These are phyloP conservation scores for Gibbula magus DNA, from an alignment of 2,888 invertebrate genomes.

Conservation along the genomic window DNA sequence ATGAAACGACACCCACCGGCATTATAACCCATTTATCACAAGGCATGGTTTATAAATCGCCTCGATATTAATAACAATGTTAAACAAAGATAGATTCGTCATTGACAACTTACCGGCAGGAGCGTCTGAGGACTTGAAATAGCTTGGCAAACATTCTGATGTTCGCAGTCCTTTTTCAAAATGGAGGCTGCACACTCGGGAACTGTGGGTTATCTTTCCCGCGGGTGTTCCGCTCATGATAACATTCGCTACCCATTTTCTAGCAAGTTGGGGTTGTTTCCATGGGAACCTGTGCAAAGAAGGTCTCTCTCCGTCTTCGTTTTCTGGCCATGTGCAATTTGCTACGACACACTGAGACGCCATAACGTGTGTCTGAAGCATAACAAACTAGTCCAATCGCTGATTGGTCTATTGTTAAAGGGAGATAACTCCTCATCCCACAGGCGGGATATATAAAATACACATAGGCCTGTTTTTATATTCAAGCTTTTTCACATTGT, in stretches of 20 bases:
- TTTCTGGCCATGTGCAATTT: neutral
- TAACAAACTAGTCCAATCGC: neutral
- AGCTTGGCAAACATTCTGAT: neutral
- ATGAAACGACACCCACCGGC: too few relatives aligned
- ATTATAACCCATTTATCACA: too few relatives aligned
- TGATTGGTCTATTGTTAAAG: neutral
- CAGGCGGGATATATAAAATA: too few relatives aligned
- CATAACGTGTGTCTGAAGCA: neutral
- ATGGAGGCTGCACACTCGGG: constrained; percentile 10
- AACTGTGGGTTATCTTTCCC: neutral
- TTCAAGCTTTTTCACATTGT: too few relatives aligned
- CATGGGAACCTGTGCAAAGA: neutral
- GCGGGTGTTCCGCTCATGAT: neutral
- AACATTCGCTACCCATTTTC: neutral
- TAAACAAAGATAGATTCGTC: too few relatives aligned
- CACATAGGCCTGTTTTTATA: too few relatives aligned
- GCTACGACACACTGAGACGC: neutral
- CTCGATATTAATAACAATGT: too few relatives aligned
- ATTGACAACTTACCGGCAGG: neutral
- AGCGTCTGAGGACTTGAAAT: neutral
- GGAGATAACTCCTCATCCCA: neutral
- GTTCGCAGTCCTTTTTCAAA: neutral
- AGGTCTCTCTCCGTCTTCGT: neutral
- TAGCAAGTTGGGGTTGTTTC: neutral
- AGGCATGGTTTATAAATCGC: too few relatives aligned